Evolutionary conservation across 2,113 vertebrate genomes (phyloP), one percentile per base, ranked within the genome.

Genomic region (Todiramphus saurophagus): DNA sequence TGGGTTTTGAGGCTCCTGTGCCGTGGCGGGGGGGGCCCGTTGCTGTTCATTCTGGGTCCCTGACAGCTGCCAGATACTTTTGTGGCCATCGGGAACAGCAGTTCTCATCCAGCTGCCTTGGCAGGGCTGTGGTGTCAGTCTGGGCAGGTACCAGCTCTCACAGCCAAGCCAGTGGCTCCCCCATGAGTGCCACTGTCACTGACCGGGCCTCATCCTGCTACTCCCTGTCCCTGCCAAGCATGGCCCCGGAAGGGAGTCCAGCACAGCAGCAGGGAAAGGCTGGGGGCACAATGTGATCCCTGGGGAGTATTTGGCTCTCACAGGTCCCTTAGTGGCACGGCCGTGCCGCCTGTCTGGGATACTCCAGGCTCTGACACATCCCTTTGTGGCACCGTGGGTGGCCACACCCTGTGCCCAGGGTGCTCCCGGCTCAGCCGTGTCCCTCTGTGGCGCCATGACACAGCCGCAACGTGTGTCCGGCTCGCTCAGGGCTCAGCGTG

Each of bases 401-500:
- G 35, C 20, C 59, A 50, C 59, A 37, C 58, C 18, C 1, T 4
- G 6, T 16, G 25, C 35, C 24, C 3, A 11, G 31, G 31, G 27
- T 35, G 31, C 13, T 39, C 30, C 39, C 18, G 37, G 51, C 30
- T 73, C 56, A 16, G 41, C 7, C 24, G 18, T 5, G 39, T 23
- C 80, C n/a, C 69, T 33, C 1, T 1, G 20, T 59, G 43, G 28
- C 70, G 43, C 53, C 7, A 7, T 4, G 33, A 31, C 50, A 31
- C 2, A 0, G 44, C 44, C 17, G 0, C n/a, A 21, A 59, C 0
- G 1, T 7, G 1, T 1, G 0, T 3, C 18, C 0, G 2, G 1
- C 1, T 30, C 8, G 0, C 79, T 2, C 3, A 6, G 66, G 13
- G 37, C 23, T 41, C 30, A 3, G 11, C 0, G 13, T 20, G 33